Percentiles rank a stretch among this genome's conserved stretches.
Evolutionary conservation across 2,797 vertebrate genomes (phyloP).

Genomic region (Onychomys leucogaster): DNA sequence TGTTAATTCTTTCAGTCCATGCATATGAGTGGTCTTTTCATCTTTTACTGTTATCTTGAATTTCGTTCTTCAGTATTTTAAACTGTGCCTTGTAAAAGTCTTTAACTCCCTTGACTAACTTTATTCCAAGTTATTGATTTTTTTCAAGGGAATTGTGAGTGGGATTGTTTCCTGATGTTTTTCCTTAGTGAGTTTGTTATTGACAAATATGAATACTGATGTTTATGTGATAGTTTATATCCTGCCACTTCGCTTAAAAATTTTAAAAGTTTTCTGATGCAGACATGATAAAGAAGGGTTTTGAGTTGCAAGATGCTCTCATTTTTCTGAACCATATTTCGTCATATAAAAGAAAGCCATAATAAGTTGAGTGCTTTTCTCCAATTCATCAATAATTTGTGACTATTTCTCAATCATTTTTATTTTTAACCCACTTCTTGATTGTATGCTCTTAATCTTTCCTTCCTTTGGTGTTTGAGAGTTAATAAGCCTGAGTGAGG

Average conservation of each 20-base stretch:
- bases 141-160: background rate
- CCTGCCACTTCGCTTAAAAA: background rate
- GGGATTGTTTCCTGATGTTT: background rate
- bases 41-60: background rate
- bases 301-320: background rate
- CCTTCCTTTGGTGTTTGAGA: background rate
- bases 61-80: background rate
- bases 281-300: background rate
- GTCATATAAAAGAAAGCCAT: background rate
- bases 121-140: background rate
- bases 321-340: background rate
- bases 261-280: background rate
- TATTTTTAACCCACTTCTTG: background rate
- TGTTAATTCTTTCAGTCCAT: background rate
- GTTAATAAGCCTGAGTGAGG: conserved; percentile 48
- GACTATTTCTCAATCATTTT: background rate
- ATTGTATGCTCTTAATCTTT: background rate
- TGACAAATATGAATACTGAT: background rate
- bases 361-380: background rate
- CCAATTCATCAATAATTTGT: background rate
- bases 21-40: background rate
- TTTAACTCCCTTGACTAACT: background rate
- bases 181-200: background rate
- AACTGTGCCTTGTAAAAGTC: background rate
- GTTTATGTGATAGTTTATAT: background rate